These are phyloP conservation scores for Epizoanthus stellaris DNA, from an alignment of 92 coral and sea anemone genomes.

Conservation along the genomic window DNA sequence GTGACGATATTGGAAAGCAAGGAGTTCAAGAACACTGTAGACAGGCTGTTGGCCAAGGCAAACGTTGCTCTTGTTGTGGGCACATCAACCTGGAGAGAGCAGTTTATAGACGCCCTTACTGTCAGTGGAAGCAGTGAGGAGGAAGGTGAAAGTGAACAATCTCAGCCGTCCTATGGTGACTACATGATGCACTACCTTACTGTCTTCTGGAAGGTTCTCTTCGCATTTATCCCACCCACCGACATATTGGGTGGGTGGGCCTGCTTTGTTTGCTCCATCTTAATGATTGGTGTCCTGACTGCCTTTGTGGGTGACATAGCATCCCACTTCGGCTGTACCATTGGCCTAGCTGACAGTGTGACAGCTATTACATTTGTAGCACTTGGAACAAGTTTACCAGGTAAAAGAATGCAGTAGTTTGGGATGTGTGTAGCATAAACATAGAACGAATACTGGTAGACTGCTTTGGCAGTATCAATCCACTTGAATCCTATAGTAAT, in stretches of 20 bases:
- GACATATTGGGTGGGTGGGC: conserved; percentile 99
- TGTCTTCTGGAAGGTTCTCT: conserved; percentile 95
- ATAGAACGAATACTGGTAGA: too few relatives aligned
- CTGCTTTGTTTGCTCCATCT: conserved; percentile 85
- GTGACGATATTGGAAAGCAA: conserved; percentile 90
- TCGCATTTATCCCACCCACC: conserved; percentile 95
- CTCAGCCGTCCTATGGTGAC: conserved; percentile 92
- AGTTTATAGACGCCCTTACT: conserved; percentile 94
- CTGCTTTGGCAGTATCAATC: too few relatives aligned
- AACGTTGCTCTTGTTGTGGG: conserved; percentile 96
- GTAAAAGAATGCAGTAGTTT: conserved; percentile 39
- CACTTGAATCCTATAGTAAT: too few relatives aligned
- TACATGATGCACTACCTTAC: conserved; percentile 99
- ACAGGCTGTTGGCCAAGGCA: conserved; percentile 93
- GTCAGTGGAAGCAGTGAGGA: conserved; percentile 93
- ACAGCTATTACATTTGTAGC: conserved; percentile 99
- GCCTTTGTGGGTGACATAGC: conserved; percentile 95
- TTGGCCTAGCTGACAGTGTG: conserved; percentile 94
- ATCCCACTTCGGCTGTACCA: conserved; percentile 97
- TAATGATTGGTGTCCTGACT: conserved; percentile 91
- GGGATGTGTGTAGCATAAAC: neutral
- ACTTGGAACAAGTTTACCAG: conserved; percentile 99
- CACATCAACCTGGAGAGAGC: conserved; percentile 97
- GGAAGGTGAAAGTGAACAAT: conserved; percentile 79
- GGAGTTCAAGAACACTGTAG: conserved; percentile 98